phyloP scores from a whole-genome alignment of 2,888 invertebrate species.

The Merodon equestris region DNA sequence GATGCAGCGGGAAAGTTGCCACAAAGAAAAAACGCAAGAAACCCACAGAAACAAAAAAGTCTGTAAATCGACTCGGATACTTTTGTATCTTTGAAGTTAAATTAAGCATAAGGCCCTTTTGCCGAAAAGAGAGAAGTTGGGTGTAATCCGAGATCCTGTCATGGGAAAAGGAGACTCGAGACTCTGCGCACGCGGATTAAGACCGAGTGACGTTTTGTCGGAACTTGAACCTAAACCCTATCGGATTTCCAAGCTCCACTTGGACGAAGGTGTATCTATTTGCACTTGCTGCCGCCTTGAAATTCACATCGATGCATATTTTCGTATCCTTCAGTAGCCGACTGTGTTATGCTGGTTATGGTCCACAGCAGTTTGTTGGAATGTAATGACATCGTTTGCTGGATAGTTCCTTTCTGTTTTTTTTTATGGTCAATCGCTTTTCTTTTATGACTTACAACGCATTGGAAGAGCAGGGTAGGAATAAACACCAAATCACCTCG shows the following conservation, averaged over 20 bases:
- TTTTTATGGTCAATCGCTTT: slow-evolving; percentile 68
- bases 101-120: slow-evolving; percentile 57
- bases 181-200: slow-evolving; percentile 64
- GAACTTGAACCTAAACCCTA: slow-evolving; percentile 44
- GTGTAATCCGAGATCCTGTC: slow-evolving; percentile 50
- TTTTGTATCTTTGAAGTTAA: slow-evolving; percentile 44
- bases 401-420: slow-evolving; percentile 62
- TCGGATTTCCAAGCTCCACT: slow-evolving; percentile 44
- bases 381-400: slow-evolving; percentile 42
- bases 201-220: slow-evolving; percentile 57
- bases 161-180: slow-evolving; percentile 53
- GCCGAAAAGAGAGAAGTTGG: slow-evolving; percentile 28
- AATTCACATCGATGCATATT: slow-evolving; percentile 16
- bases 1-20: slow-evolving; percentile 3
- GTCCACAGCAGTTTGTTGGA: neutral
- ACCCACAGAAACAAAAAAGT: slow-evolving; percentile 28
- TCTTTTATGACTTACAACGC: slow-evolving; percentile 66
- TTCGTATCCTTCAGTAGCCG: slow-evolving; percentile 45
- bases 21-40: neutral
- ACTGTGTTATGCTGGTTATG: neutral
- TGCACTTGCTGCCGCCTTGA: slow-evolving; percentile 64
- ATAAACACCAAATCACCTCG: slow-evolving; percentile 28
- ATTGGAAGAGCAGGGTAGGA: too few relatives aligned
- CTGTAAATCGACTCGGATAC: slow-evolving; percentile 15
- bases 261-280: slow-evolving; percentile 58